Base-by-base conservation (phyloP, 2,113 vertebrate genomes). In the Thunnus maccoyii region DNA sequence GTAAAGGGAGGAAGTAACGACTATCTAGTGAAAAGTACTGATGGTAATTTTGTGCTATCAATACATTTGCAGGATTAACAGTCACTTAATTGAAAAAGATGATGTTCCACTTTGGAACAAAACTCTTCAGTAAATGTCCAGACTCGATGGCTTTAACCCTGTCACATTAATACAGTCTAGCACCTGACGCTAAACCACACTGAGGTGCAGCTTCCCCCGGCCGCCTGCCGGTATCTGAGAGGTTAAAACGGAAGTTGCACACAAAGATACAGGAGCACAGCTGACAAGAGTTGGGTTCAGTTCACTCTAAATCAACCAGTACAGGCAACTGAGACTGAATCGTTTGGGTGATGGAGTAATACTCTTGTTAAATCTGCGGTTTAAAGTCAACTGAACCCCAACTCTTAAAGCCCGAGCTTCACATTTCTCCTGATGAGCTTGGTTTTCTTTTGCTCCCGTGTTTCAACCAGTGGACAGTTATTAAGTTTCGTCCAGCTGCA, bases 401-500 rank as follows among this genome's bases (percentile, higher is more conserved):
- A 64, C 83, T 85, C 80, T 50, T 47, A 62, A 71, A 69, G 46
- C 72, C 8, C 10, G 15, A 68, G 41, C 56, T 57, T 65, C 41
- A 63, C 22, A 61, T 25, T 52, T 65, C 46, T 47, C 56, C 46
- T 67, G 14, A 32, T 17, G 2, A 58, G 30, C 2, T 41, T 54
- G 55, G 15, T 41, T 60, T 20, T 22, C 3, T 6, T 55, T 22
- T 46, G 60, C 69, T 20, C 46, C 27, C 41, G 60, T 63, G 64
- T 61, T 22, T 27, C 6, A 36, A 63, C 0, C 0, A 52, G 51
- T 0, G 0, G 62, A 77, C 60, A 16, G 57, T 70, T 73, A 67
- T 86, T 97, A 97, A 2, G 96, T 93, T 87, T 98, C 95, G 30
- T 94, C 94, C 72, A 99, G 93, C 50, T 99, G 97, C 92, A 98